phyloP scores from a whole-genome alignment of 2,113 vertebrate species.

The Hippocampus barbouri region DNA sequence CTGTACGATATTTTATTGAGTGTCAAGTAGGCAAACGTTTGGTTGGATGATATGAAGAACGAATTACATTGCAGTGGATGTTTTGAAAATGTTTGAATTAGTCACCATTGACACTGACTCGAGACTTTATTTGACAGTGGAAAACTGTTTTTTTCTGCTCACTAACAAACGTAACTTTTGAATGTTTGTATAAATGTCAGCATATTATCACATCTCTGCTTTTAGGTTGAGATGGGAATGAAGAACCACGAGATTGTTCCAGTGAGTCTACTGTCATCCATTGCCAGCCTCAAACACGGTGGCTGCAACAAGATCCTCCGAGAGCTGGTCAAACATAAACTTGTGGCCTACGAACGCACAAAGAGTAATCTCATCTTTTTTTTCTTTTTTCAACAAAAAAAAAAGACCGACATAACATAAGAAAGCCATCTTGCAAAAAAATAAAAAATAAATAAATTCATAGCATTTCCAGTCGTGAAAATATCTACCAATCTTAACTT shows the following conservation, averaged over 20 bases:
- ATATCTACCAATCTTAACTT: too few species aligned
- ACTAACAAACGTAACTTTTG: not conserved
- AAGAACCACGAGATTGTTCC: constrained; percentile 98
- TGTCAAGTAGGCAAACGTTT: too few species aligned
- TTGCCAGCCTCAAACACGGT: constrained; percentile 93
- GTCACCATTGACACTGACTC: not conserved
- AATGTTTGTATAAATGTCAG: not conserved
- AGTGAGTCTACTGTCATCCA: constrained; percentile 86
- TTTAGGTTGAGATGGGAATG: constrained; percentile 99
- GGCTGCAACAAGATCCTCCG: constrained; percentile 92
- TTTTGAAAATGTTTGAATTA: too few species aligned
- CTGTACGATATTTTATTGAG: not conserved
- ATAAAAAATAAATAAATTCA: too few species aligned
- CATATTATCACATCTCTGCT: not conserved
- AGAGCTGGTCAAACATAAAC: constrained; percentile 89
- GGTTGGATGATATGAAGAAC: too few species aligned
- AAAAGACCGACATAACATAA: too few species aligned
- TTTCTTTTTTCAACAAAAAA: too few species aligned
- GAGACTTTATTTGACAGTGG: not conserved
- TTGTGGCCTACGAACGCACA: constrained; percentile 82
- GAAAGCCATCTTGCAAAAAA: too few species aligned
- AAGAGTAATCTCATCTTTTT: constrained; percentile 79
- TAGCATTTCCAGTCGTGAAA: too few species aligned
- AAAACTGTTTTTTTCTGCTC: not conserved
- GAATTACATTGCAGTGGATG: too few species aligned